Conservation (phyloP, 2,888 invertebrate genomes). For the Alcis repandata region DNA sequence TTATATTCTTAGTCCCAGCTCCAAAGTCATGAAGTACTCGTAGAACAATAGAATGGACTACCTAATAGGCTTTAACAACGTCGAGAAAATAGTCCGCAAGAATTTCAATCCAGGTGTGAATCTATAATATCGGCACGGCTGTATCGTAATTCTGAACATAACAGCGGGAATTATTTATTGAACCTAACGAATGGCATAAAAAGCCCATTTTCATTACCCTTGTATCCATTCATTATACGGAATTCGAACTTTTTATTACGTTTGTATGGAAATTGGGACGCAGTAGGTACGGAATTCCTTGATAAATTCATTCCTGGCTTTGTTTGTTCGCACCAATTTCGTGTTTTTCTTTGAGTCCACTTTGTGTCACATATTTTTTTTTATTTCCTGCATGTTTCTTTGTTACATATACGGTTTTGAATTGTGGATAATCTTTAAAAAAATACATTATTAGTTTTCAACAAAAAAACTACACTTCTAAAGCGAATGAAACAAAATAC, state of each 20-base stretch:
- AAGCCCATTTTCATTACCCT: slow-evolving; percentile 63
- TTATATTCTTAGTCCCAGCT: no score
- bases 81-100: no score
- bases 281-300: slow-evolving; percentile 56
- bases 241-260: slow-evolving; percentile 71
- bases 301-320: slow-evolving; percentile 65
- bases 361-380: slow-evolving; percentile 11
- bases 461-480: no score
- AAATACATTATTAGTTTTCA: no score
- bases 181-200: slow-evolving; percentile 61
- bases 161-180: slow-evolving; percentile 50
- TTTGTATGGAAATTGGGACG: slow-evolving; percentile 72
- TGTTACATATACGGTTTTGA: no score
- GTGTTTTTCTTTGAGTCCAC: slow-evolving; percentile 40
- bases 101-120: slow-evolving; percentile 15
- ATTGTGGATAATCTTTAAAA: no score
- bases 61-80: background rate
- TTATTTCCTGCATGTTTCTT: slow-evolving; percentile 12
- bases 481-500: no score
- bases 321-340: slow-evolving; percentile 65
- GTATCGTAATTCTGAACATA: slow-evolving; percentile 40
- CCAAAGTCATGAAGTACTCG: no score
- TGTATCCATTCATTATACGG: slow-evolving; percentile 66
- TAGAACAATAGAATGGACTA: no score
- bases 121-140: slow-evolving; percentile 27